These are phyloP conservation scores for Phalanger gymnotis DNA, from an alignment of 2,797 vertebrate genomes.

Conservation along the genomic window DNA sequence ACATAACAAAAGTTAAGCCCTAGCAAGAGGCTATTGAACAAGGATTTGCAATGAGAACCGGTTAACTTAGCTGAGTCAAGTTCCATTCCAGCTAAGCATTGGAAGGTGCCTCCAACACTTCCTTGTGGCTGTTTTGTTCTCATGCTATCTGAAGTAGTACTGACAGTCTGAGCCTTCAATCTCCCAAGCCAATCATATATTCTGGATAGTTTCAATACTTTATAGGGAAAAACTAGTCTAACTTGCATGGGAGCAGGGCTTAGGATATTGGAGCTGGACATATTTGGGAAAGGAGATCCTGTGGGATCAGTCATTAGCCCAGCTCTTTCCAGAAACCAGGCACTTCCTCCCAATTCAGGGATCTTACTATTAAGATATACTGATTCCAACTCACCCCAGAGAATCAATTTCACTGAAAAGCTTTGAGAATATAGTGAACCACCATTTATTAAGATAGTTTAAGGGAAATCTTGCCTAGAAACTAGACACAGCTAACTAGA, in stretches of 20 bases:
- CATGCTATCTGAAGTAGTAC: neutral
- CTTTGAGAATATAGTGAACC: neutral
- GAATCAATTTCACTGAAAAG: neutral
- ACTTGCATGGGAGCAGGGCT: neutral
- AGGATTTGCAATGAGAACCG: neutral
- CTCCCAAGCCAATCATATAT: neutral
- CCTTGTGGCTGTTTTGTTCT: neutral
- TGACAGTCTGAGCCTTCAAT: neutral
- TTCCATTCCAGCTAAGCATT: neutral
- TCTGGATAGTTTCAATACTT: neutral
- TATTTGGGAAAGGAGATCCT: neutral
- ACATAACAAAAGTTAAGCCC: neutral
- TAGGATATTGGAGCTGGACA: neutral
- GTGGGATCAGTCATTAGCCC: neutral
- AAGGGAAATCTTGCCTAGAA: neutral
- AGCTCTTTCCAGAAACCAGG: too few relatives aligned
- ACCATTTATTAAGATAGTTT: neutral
- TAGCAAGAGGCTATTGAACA: neutral
- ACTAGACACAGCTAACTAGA: neutral
- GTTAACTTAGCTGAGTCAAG: neutral
- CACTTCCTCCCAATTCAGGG: neutral
- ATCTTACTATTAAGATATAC: neutral
- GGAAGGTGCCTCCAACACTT: neutral
- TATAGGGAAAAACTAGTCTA: neutral
- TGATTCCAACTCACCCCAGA: neutral